Base-by-base conservation (phyloP, 2,888 invertebrate species). In the Rhaphigaster nebulosa region DNA sequence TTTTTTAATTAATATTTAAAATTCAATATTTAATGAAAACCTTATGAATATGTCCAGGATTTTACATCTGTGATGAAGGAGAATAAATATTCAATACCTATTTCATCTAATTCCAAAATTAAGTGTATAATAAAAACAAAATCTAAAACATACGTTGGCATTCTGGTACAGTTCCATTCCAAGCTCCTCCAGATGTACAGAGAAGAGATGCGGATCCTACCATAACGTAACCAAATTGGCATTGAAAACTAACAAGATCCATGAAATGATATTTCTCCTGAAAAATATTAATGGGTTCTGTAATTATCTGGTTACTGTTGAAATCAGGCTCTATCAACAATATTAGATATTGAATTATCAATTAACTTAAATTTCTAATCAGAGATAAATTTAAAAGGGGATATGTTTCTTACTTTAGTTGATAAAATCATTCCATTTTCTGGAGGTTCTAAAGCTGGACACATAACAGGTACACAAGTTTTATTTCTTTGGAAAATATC, bases 401-500 rank as follows among this genome's bases (percentile, higher is more conserved):
- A 26, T n/a, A 23, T n/a, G 15, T 65, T 60, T 41, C 56, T 91
- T 92, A 94, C 94, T 93, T 97, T 97, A 0, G 97, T 98, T 0
- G 98, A 96, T 18, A 98, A 94, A 52, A 98, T 94, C 92, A 97
- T 95, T 91, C 98, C 98, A 93, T 98, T 98, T 93, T 98, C 97
- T 0, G 98, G 98, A 6, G 96, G 95, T 54, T 95, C 93, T 76
- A 98, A 93, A 4, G 95, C 94, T 12, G 98, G 97, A 92, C 98
- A 98, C 97, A 98, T 97, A 5, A 98, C 95, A 0, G 98, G 97
- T 23, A 99, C 98, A 94, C 99, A 99, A 54, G 98, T 97, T 94
- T 99, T 99, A 93, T 99, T 98, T 92, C 96, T 95, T 93, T 98
- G 97, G 93, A 97, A 97, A 1, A 96, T 95, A 93, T 99, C 99